Base-by-base conservation (phyloP, 2,888 invertebrate species). In the Sminthurinus aureus region DNA sequence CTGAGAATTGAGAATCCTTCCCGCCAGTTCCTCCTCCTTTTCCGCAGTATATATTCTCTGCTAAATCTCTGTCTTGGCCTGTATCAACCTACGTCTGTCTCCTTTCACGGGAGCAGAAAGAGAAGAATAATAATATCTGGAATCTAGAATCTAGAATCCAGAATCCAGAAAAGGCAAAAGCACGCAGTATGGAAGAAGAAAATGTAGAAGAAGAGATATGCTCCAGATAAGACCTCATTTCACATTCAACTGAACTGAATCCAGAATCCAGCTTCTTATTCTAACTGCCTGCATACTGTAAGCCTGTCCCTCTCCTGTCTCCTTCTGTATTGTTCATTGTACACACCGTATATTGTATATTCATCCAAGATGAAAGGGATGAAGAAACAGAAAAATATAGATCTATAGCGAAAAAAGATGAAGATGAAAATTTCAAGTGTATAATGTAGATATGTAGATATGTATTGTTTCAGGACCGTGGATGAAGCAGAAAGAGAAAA, bases 11-110 rank as follows among this genome's bases (percentile, higher is more conserved):
- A 38, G 38, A 38, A 38, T 1, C 38, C 38, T 38, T 38, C 38
- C 38, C 38, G 38, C 58, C 58, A 22, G 20, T 69, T 20, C 69
- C 11, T 3, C 15, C 0, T 2, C 12, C 24, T 24, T 24, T 71
- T 69, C 11, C 20, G 12, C 26, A 24, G 22, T 71, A 24, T 71
- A 75, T 75, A 81, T 67, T 79, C 71, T 79, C 69, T 73, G 74
- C 81, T 84, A 80, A 77, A 81, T 79, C 82, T 83, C 80, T 64
- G 71, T 80, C 79, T 81, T 81, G 67, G n/a, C 51, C 78, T 58
- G 81, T 73, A 51, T 71, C 1, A 67, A 22, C 20, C 51, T 80
- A 80, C 80, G 80, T 80, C 80, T 80, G 80, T 80, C 80, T 80
- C 71, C 11, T 80, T 80, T 80, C 80, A 80, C 71, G 67, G 79